These are phyloP conservation scores for Aurelia sp. DNA, from an alignment of 30 jellyfish, hydroid and myxozoan species.

Conservation along the genomic window DNA sequence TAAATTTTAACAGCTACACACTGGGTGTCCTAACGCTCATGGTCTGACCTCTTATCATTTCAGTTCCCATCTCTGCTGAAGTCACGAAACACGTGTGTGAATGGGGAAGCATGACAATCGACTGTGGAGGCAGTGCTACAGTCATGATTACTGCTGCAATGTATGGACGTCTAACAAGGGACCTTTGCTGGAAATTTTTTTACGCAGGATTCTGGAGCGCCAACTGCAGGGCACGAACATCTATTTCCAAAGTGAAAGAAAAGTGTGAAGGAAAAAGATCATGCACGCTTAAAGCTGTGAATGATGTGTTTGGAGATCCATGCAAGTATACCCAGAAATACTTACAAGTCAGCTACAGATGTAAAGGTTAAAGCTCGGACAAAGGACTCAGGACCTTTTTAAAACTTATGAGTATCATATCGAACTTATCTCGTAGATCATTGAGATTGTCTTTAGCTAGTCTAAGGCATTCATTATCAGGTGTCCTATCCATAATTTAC, in stretches of 20 bases:
- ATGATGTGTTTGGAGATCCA: conserved; percentile 36
- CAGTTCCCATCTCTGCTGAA: conserved; percentile 12
- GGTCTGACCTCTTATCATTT: neutral
- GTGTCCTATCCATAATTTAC: too few species aligned
- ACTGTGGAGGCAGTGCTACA: conserved; percentile 8
- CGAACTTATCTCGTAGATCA: too few species aligned
- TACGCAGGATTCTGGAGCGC: neutral
- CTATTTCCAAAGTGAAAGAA: neutral
- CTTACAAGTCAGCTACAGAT: conserved; percentile 17
- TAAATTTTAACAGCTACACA: too few species aligned
- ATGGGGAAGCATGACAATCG: neutral
- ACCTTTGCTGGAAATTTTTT: conserved; percentile 17
- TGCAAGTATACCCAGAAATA: conserved; percentile 8
- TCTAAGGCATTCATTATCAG: too few species aligned
- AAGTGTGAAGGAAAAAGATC: conserved; percentile 19
- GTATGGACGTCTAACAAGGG: conserved; percentile 12
- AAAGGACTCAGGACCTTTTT: too few species aligned
- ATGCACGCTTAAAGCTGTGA: conserved; percentile 2
- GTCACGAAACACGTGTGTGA: conserved; percentile 6
- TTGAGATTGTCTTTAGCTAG: too few species aligned
- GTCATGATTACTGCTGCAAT: neutral
- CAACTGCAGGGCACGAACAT: neutral
- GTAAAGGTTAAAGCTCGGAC: neutral
- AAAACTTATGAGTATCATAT: too few species aligned
- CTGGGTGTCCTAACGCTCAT: too few species aligned